A percentile compares a stretch with the other conserved stretches of the same genome.
These are phyloP conservation scores for Peromyscus californicus DNA, from an alignment of 2,113 vertebrate genomes.

Conservation along the genomic window DNA sequence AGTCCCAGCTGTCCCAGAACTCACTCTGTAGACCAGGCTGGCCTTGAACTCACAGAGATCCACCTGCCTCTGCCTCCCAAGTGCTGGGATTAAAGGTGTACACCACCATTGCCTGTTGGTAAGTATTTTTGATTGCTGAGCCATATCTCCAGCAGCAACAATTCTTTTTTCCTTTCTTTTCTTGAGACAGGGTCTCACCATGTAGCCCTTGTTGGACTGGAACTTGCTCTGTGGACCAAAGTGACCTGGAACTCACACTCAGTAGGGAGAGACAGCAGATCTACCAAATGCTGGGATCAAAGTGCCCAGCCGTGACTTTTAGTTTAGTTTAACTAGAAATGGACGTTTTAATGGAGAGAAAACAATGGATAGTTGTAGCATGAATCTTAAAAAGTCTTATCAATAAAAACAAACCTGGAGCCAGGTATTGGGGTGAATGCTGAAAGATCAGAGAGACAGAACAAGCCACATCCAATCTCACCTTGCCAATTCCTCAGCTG, in stretches of 20 bases:
- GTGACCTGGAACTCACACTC: background rate
- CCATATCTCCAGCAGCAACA: background rate
- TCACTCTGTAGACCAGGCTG: background rate
- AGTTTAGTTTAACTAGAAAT: slow-evolving; percentile 45
- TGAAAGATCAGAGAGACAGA: no score
- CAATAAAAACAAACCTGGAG: no score
- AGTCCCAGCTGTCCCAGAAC: background rate
- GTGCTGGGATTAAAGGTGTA: background rate
- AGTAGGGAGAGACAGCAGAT: background rate
- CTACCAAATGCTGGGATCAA: background rate
- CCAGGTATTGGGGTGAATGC: no score
- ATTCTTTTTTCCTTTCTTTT: background rate
- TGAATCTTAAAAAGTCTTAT: no score
- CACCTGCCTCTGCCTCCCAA: background rate
- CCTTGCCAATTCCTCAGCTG: no score
- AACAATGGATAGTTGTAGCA: background rate
- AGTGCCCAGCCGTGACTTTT: background rate
- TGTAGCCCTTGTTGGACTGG: background rate
- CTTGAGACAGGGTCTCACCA: background rate
- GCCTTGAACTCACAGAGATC: background rate
- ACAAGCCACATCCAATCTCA: no score
- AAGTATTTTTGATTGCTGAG: background rate
- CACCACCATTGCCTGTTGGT: background rate
- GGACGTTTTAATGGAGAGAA: background rate
- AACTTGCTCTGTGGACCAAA: background rate